These are phyloP conservation scores for Petrophora chlorosata DNA, from an alignment of 2,888 invertebrate species.

Conservation along the genomic window DNA sequence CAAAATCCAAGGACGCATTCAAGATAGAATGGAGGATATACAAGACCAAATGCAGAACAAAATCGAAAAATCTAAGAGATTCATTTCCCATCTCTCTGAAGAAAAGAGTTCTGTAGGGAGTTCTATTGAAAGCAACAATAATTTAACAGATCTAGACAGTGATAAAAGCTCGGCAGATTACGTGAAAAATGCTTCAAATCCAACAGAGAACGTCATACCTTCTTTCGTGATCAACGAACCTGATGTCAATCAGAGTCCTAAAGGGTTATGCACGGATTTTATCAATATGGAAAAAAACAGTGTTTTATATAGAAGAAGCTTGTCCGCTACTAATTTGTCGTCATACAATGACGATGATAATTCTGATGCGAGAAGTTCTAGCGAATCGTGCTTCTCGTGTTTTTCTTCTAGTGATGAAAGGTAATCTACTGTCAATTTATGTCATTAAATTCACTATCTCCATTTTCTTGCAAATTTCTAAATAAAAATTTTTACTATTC, in stretches of 20 bases:
- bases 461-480: no score
- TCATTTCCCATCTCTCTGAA: slow-evolving; percentile 67
- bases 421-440: slow-evolving; percentile 45
- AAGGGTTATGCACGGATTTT: slow-evolving; percentile 60
- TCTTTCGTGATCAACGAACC: slow-evolving; percentile 65
- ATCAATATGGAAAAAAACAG: slow-evolving; percentile 61
- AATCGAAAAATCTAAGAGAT: slow-evolving; percentile 60
- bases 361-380: slow-evolving; percentile 52
- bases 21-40: slow-evolving; percentile 70
- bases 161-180: slow-evolving; percentile 33
- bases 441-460: no score
- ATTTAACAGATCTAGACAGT: slow-evolving; percentile 24
- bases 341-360: slow-evolving; percentile 51
- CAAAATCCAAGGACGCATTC: slow-evolving; percentile 71
- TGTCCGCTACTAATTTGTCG: slow-evolving; percentile 63
- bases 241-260: slow-evolving; percentile 45
- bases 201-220: slow-evolving; percentile 50
- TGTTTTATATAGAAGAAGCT: slow-evolving; percentile 57
- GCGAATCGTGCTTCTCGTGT: slow-evolving; percentile 65
- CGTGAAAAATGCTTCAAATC: slow-evolving; percentile 12
- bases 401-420: slow-evolving; percentile 68
- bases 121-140: slow-evolving; percentile 54
- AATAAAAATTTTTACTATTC: no score
- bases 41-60: slow-evolving; percentile 74
- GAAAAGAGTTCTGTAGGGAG: slow-evolving; percentile 64